A percentile compares a stretch with the other conserved stretches of the same genome.
These are phyloP conservation scores for Presbytis comata DNA, from an alignment of 2,797 vertebrate genomes.

Conservation along the genomic window DNA sequence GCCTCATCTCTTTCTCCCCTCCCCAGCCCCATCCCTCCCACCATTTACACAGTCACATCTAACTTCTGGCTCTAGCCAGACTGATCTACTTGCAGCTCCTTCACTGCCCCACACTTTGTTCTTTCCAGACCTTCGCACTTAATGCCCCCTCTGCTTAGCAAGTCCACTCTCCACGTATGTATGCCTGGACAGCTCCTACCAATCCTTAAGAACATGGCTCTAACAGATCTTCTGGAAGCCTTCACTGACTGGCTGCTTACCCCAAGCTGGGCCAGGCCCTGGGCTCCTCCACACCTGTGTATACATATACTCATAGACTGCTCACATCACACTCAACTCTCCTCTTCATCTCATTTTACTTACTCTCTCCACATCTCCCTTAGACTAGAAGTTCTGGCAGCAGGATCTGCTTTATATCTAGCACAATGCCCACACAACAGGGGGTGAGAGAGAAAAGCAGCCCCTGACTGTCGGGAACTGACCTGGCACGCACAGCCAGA, in stretches of 20 bases:
- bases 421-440: too few relatives aligned
- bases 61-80: neutral
- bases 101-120: neutral
- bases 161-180: too few relatives aligned
- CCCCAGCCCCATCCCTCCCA: neutral
- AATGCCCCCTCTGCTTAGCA: neutral
- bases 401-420: neutral
- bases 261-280: neutral
- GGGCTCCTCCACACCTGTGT: neutral
- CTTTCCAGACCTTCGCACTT: neutral
- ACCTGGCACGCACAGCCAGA: neutral
- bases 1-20: neutral
- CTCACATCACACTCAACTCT: neutral
- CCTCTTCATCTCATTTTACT: neutral
- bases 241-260: neutral
- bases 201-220: neutral
- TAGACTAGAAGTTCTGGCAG: neutral
- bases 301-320: neutral
- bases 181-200: neutral
- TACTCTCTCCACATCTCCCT: neutral
- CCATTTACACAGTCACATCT: neutral
- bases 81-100: neutral
- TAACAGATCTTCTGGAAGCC: neutral
- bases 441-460: neutral
- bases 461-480: too few relatives aligned